A percentile compares a stretch with the other conserved stretches of the same genome.
Evolutionary conservation across 2,113 vertebrate genomes (phyloP).

Genomic region (Xenus cinereus): DNA sequence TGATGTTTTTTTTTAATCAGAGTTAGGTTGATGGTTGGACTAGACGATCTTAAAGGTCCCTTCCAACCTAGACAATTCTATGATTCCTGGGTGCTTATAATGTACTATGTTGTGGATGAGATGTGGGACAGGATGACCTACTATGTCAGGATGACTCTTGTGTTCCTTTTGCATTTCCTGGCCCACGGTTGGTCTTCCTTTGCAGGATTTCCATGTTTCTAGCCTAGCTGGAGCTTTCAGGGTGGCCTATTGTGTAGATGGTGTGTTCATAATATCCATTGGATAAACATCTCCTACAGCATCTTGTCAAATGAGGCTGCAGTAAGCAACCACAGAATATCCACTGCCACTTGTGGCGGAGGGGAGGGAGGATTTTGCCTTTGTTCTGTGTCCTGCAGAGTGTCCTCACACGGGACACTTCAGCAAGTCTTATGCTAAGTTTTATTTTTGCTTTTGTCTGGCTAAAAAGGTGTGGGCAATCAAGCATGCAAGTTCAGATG

Average conservation of each 20-base stretch:
- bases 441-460: slow-evolving; percentile 4
- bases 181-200: neutral
- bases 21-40: too few relatives aligned
- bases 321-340: slow-evolving; percentile 12
- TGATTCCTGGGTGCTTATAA: neutral
- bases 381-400: neutral
- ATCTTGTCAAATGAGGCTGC: slow-evolving; percentile 19
- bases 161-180: neutral
- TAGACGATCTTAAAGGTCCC: too few relatives aligned
- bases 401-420: neutral
- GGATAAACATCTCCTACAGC: slow-evolving; percentile 25
- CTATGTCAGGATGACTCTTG: neutral
- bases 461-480: neutral
- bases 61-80: too few relatives aligned
- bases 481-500: neutral
- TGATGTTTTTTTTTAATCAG: too few relatives aligned
- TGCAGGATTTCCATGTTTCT: slow-evolving; percentile 15
- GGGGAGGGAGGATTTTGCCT: neutral
- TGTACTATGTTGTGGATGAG: neutral
- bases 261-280: slow-evolving; percentile 39
- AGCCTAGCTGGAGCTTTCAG: slow-evolving; percentile 7
- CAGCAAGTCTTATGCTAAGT: neutral
- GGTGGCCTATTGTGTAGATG: slow-evolving; percentile 47
- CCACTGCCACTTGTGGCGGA: neutral
- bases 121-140: neutral